Evolutionary conservation across 1,140 invertebrate species (phyloP).

Genomic region (Platyura marginata): DNA sequence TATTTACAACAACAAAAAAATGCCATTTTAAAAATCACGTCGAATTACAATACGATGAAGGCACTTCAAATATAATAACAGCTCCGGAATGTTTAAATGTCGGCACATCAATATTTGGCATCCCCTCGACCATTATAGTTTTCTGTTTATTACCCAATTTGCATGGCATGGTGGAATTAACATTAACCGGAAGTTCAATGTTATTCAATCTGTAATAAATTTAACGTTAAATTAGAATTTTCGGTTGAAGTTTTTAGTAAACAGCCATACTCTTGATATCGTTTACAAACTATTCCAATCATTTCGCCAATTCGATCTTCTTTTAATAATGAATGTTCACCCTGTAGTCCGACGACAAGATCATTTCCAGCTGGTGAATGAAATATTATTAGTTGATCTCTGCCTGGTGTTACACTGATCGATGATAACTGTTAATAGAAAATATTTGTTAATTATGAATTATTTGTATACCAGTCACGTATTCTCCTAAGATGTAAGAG

Average conservation of each 20-base stretch:
- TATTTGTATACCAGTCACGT: not conserved
- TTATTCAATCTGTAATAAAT: slow-evolving; percentile 3
- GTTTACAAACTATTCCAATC: slow-evolving; percentile 59
- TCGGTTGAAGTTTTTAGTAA: not conserved
- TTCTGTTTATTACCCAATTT: slow-evolving; percentile 16
- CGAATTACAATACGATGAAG: slow-evolving; percentile 14
- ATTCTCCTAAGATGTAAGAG: too few species aligned
- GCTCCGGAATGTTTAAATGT: slow-evolving; percentile 15
- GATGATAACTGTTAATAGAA: slow-evolving; percentile 43
- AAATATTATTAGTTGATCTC: slow-evolving; percentile 77
- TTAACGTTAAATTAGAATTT: not conserved
- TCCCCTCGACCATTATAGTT: slow-evolving; percentile 17
- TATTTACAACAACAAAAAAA: too few species aligned
- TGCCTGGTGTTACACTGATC: slow-evolving; percentile 58
- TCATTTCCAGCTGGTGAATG: slow-evolving; percentile 83
- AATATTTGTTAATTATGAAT: not conserved
- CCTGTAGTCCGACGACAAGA: slow-evolving; percentile 54
- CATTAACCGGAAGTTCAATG: slow-evolving; percentile 19
- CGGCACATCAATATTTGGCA: slow-evolving; percentile 16
- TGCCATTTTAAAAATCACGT: too few species aligned
- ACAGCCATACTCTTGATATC: slow-evolving; percentile 59
- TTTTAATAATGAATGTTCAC: slow-evolving; percentile 19
- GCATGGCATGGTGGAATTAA: slow-evolving; percentile 16
- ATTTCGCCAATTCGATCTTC: slow-evolving; percentile 73
- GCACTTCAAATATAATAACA: slow-evolving; percentile 22